Percentiles rank a stretch among this genome's conserved stretches.
phyloP scores from a whole-genome alignment of 2,888 invertebrate species.

The Macropis europaea region DNA sequence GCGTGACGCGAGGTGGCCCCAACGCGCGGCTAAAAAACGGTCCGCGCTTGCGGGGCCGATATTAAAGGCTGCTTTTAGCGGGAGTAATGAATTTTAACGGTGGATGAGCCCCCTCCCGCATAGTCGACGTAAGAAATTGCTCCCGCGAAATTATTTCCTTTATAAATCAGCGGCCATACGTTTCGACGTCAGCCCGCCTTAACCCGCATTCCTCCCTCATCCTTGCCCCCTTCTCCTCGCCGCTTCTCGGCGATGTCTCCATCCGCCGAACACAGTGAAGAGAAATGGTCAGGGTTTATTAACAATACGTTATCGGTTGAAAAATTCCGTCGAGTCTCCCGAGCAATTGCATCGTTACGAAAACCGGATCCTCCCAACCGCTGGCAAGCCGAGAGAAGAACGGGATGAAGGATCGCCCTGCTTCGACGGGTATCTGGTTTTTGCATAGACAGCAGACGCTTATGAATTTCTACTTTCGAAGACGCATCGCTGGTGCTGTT shows the following conservation, averaged over 20 bases:
- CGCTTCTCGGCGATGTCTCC: constrained; percentile 33
- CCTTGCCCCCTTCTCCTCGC: constrained; percentile 5
- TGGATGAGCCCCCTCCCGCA: constrained; percentile 52
- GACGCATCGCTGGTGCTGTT: no score
- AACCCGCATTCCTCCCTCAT: constrained; percentile 44
- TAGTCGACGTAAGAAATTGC: constrained; percentile 72
- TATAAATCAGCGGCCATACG: constrained; percentile 77
- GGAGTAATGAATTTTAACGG: constrained; percentile 71
- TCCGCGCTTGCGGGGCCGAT: constrained; percentile 53
- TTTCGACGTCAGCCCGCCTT: constrained; percentile 66
- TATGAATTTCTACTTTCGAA: no score
- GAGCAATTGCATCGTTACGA: constrained; percentile 24
- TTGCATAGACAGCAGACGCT: no score
- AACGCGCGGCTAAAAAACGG: constrained; percentile 27
- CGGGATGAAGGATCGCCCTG: constrained; percentile 16
- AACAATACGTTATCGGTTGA: constrained; percentile 59
- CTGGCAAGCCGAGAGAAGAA: constrained; percentile 38
- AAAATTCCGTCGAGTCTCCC: constrained; percentile 39
- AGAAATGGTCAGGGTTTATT: constrained; percentile 62
- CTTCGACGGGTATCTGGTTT: constrained; percentile 11
- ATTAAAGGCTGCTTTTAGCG: constrained; percentile 68
- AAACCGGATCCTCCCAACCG: background rate
- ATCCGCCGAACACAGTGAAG: constrained; percentile 31
- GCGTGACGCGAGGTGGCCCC: background rate
- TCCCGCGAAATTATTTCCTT: constrained; percentile 75